Evolutionary conservation across 1,140 invertebrate genomes (phyloP).

Genomic region (Zaprionus lachaisei): DNA sequence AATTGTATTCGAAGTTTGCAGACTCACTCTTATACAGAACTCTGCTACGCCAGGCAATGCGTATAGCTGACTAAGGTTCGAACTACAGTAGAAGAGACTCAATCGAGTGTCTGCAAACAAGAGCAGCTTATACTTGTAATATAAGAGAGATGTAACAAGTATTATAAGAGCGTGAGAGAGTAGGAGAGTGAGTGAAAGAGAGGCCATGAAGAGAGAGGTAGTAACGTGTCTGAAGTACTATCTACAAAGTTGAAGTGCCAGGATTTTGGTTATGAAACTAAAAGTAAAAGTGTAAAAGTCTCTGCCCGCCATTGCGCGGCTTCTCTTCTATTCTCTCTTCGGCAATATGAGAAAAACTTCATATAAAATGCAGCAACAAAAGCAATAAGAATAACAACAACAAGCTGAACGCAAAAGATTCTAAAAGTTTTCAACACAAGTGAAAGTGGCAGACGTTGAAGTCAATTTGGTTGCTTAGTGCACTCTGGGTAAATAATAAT

Average conservation of each 20-base stretch:
- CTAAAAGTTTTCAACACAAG: conserved; percentile 65
- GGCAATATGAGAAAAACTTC: conserved; percentile 55
- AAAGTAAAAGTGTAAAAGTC: conserved; percentile 66
- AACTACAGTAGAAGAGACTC: conserved; percentile 30
- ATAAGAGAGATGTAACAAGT: not conserved
- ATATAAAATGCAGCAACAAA: conserved; percentile 42
- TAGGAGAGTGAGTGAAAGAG: conserved; percentile 15
- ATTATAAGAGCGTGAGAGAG: conserved; percentile 18
- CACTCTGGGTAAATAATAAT: conserved; percentile 18
- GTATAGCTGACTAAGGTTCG: conserved; percentile 64
- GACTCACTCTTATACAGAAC: conserved; percentile 52
- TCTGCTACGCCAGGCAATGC: conserved; percentile 11
- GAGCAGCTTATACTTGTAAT: not conserved
- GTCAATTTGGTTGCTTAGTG: conserved; percentile 37
- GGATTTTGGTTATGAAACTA: conserved; percentile 76
- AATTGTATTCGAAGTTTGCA: conserved; percentile 50
- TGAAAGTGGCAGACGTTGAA: conserved; percentile 57
- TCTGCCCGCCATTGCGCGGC: not conserved
- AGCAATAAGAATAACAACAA: conserved; percentile 36
- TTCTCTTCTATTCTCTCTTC: not conserved
- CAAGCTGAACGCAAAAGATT: conserved; percentile 49
- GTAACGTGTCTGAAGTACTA: conserved; percentile 41
- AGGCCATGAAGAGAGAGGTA: conserved; percentile 3
- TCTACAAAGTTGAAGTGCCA: conserved; percentile 41
- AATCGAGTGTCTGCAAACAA: not conserved